Evolutionary conservation across 1,140 invertebrate genomes (phyloP).

Genomic region (Zaprionus africanus): DNA sequence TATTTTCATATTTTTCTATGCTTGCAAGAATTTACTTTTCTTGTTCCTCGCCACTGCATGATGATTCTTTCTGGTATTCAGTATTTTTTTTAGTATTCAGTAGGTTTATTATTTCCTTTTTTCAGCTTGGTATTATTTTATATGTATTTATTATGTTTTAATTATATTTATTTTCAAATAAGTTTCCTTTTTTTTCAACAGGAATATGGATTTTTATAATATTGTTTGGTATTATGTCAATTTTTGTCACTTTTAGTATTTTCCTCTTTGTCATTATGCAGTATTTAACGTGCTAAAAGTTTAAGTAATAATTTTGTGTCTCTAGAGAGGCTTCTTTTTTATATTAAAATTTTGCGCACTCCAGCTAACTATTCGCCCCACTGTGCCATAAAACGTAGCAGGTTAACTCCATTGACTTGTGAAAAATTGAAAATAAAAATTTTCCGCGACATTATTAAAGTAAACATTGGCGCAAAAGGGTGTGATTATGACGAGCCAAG

Average conservation of each 20-base stretch:
- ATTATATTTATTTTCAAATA: no score
- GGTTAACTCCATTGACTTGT: conserved; percentile 80
- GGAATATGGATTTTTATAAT: no score
- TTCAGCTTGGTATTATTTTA: no score
- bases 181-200: no score
- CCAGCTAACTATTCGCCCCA: background rate
- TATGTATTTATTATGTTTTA: no score
- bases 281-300: background rate
- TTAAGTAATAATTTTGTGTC: no score
- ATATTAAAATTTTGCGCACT: background rate
- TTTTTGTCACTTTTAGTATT: background rate
- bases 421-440: conserved; percentile 82
- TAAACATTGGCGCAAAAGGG: conserved; percentile 80
- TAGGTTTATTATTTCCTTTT: no score
- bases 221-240: background rate
- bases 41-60: no score
- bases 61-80: no score
- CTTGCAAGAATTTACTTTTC: background rate
- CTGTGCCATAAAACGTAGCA: conserved; percentile 56
- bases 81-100: no score
- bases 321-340: no score
- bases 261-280: background rate
- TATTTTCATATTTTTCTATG: background rate
- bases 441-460: conserved; percentile 82
- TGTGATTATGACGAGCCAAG: conserved; percentile 80